phyloP scores from a whole-genome alignment of 2,888 invertebrate species.

The Blera fallax region DNA sequence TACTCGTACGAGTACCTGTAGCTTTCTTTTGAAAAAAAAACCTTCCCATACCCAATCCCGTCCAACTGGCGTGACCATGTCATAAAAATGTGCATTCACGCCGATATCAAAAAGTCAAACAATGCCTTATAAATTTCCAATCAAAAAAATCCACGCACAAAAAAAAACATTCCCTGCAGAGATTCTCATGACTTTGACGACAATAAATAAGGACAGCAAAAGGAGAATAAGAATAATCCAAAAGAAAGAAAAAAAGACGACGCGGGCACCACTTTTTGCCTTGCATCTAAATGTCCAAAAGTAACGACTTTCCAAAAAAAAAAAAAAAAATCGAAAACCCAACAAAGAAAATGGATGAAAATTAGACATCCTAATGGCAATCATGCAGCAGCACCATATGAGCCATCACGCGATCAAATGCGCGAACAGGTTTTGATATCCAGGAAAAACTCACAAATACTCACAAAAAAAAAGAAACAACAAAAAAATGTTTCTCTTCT shows the following conservation, averaged over 20 bases:
- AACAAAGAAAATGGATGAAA: slow-evolving; percentile 62
- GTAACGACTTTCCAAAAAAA: slow-evolving; percentile 46
- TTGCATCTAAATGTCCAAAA: slow-evolving; percentile 5
- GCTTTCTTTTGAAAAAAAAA: no score
- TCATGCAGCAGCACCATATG: slow-evolving; percentile 14
- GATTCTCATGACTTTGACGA: slow-evolving; percentile 57
- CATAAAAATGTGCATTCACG: slow-evolving; percentile 56
- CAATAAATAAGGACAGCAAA: slow-evolving; percentile 57
- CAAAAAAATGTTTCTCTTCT: slow-evolving; percentile 18
- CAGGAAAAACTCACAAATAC: slow-evolving; percentile 30
- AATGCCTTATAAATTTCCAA: slow-evolving; percentile 62
- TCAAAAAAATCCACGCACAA: slow-evolving; percentile 41
- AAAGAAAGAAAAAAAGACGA: slow-evolving; percentile 11
- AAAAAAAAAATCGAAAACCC: slow-evolving; percentile 26
- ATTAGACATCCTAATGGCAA: slow-evolving; percentile 64
- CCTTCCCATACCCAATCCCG: slow-evolving; percentile 46
- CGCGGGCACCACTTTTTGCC: slow-evolving; percentile 32
- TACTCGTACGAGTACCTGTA: no score
- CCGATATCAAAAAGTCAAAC: slow-evolving; percentile 61
- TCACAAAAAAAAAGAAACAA: slow-evolving; percentile 20
- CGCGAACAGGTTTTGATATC: slow-evolving; percentile 72
- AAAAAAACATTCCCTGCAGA: slow-evolving; percentile 27
- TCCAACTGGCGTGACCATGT: slow-evolving; percentile 53
- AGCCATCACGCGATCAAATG: slow-evolving; percentile 67
- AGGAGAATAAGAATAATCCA: slow-evolving; percentile 51